Evolutionary conservation across 2,888 invertebrate species (phyloP), one percentile per base, ranked within the genome.

Genomic region (Rhorus exstirpatorius): DNA sequence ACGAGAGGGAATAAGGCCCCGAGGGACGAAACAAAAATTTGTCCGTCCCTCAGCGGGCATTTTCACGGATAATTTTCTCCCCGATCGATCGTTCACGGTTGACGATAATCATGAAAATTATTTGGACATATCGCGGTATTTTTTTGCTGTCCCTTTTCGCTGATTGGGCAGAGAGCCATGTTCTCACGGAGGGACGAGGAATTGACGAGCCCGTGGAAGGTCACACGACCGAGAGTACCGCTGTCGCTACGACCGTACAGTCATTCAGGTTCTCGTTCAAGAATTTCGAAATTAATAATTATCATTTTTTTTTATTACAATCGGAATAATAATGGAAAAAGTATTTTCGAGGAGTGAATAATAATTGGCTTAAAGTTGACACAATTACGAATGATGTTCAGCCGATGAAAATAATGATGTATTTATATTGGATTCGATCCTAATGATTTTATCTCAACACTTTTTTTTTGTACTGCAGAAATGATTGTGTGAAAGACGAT

Each of bases 171-270:
- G 26, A 71, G 10, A 19, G 75, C 12, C 35, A 46, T 26, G 49
- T 44, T 19, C 1, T 51, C 55, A 67, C 75, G 4, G 65, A 84
- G 24, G 83, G 79, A 55, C 78, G 10, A 46, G 79, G 24, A 72
- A 77, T 7, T 70, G 65, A 68, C 65, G 72, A 84, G 49, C 71
- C 74, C 49, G 83, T 80, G 61, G 82, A 85, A 38, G 71, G 74
- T 10, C 51, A 83, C 63, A 87, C 85, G 17, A 86, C 85, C 1
- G 86, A 86, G 44, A 81, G 41, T 24, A 81, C 87, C 4, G 86
- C 83, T 1, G 63, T 87, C 4, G 86, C 87, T 8, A 90, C 90
- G 1, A 90, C 89, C 1, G 65, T 80, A n/a, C 83, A 88, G 71
- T 84, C 87, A 0, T 84, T 84, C 84, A 91, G 91, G 92, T 92